These are phyloP conservation scores for Silurus meridionalis DNA, from an alignment of 2,113 vertebrate species.

Conservation along the genomic window DNA sequence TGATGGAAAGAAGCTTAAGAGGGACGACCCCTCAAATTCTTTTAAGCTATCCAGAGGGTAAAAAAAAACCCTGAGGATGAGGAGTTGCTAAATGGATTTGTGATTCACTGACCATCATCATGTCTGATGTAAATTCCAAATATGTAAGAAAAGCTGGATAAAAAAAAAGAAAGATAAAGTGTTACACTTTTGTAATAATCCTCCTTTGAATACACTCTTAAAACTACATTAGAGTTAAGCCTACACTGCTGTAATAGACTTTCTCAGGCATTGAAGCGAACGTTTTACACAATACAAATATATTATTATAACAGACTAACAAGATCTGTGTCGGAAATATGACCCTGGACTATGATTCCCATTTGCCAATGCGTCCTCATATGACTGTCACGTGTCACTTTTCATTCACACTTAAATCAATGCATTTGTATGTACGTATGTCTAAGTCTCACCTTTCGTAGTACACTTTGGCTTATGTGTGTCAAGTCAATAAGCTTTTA, in stretches of 20 bases:
- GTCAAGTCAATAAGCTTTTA: too few relatives aligned
- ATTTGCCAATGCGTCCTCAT: too few relatives aligned
- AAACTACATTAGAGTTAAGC: not conserved
- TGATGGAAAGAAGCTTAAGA: slow-evolving; percentile 28
- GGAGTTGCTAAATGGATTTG: not conserved
- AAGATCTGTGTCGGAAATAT: not conserved
- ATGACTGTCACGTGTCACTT: too few relatives aligned
- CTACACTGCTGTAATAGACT: not conserved
- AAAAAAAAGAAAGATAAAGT: not conserved
- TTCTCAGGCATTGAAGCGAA: not conserved
- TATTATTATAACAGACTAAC: not conserved
- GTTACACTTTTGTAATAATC: not conserved
- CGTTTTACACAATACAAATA: not conserved
- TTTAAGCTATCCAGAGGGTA: not conserved
- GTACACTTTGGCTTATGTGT: too few relatives aligned
- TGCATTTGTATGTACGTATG: too few relatives aligned
- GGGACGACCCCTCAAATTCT: not conserved
- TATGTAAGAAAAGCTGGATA: not conserved
- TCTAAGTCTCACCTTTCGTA: too few relatives aligned
- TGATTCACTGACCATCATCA: not conserved
- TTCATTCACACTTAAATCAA: too few relatives aligned
- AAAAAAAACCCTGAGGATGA: not conserved
- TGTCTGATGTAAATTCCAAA: not conserved
- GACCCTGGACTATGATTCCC: too few relatives aligned
- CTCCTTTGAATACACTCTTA: too few relatives aligned